Evolutionary conservation across 2,888 invertebrate species (phyloP), one percentile per base, ranked within the genome.

Genomic region (Chloromyia formosa): DNA sequence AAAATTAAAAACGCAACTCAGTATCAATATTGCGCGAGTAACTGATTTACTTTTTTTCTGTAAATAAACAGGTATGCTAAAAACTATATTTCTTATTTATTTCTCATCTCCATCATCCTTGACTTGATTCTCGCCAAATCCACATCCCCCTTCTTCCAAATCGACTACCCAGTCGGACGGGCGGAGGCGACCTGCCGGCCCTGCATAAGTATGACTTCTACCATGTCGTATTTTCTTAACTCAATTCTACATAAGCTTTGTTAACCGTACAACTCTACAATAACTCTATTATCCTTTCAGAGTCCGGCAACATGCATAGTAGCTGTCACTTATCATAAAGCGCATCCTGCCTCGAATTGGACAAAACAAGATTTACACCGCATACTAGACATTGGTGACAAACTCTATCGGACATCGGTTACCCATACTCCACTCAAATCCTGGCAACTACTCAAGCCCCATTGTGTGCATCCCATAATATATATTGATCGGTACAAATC

Each of bases 381-480:
- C 54, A 76, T 80, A 14, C 74, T 78, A n/a, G 22, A 76, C 53
- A 73, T 76, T 1, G 79, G 78, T n/a, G 74, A 77, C 18, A 75
- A 78, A 58, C 23, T 79, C n/a, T 78, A 79, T 68, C 72, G 75
- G 4, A 58, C 74, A 35, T 78, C 78, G 1, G 16, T 75, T 14
- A 20, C 72, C 1, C 62, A 68, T 10, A 56, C 77, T 14, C 78
- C 78, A 45, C 45, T 78, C 1, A 75, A 77, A 49, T 18, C 54
- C 5, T 75, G 76, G 16, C 73, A 77, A 60, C 64, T 42, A 23
- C 54, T 79, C 16, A 78, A 74, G 9, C 77, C 78, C n/a, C 71
- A 78, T 49, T 78, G 79, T 42, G 78, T 79, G 0, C 78, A 76
- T 68, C 77, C 78, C 2, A 78, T 75, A 27, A 78, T 81, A 60